Conservation (phyloP, 2,797 vertebrate species). For the Meda fulgida region DNA sequence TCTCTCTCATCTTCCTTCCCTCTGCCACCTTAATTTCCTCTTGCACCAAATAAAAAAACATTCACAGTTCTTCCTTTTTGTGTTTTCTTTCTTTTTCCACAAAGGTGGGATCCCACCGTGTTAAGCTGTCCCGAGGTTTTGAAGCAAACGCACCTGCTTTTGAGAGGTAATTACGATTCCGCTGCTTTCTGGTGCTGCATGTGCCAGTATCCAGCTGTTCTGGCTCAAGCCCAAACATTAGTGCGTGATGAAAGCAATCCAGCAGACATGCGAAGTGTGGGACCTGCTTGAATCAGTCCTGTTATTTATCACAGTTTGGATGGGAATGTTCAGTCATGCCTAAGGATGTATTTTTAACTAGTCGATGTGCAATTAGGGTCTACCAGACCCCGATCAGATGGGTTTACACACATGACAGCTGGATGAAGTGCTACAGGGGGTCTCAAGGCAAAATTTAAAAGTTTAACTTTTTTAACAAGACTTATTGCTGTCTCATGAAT, state of each 20-base stretch:
- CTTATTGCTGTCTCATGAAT: neutral
- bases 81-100: conserved; percentile 13
- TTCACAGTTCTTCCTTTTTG: neutral
- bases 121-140: conserved; percentile 96
- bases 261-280: neutral
- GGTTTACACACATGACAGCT: neutral
- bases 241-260: neutral
- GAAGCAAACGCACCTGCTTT: conserved; percentile 98
- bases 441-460: neutral
- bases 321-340: neutral
- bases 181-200: conserved; percentile 27
- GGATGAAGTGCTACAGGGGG: neutral
- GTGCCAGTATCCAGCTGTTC: conserved; percentile 38
- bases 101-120: conserved; percentile 97
- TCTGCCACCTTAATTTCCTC: conserved; percentile 31
- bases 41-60: neutral
- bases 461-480: neutral
- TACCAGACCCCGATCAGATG: neutral
- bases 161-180: conserved; percentile 85
- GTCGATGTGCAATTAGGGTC: conserved; percentile 3
- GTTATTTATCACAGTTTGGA: conserved; percentile 3
- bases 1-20: conserved; percentile 43
- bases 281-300: conserved; percentile 7
- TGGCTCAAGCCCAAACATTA: conserved; percentile 37
- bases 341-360: neutral